A percentile compares a stretch with the other conserved stretches of the same genome.
Conservation (phyloP, 2,797 vertebrate species). For the Gila robusta region DNA sequence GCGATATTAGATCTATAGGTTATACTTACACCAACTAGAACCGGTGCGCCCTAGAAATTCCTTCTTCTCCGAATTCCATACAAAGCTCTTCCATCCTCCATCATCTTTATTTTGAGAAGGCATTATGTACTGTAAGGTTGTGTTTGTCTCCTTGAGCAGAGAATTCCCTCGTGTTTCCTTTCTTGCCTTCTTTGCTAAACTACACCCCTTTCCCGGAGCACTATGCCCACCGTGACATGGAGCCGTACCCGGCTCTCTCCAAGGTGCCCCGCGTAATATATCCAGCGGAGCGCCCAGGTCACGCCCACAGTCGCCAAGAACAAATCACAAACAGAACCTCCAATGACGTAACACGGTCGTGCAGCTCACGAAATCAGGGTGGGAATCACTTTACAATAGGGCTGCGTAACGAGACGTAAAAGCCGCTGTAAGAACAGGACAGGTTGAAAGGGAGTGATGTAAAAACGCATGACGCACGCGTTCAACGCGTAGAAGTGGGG, state of each 20-base stretch:
- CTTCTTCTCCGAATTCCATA: conserved; percentile 94
- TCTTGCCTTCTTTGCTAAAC: conserved; percentile 30
- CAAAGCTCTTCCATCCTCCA: conserved; percentile 92
- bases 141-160: conserved; percentile 15
- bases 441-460: conserved; percentile 20
- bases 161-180: conserved; percentile 18
- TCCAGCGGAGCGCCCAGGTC: conserved; percentile 60
- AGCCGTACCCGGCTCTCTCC: conserved; percentile 67
- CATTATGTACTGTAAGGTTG: conserved; percentile 73
- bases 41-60: conserved; percentile 92
- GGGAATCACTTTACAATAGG: conserved; percentile 49
- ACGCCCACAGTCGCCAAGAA: conserved; percentile 69
- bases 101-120: conserved; percentile 88
- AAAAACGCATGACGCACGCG: conserved; percentile 47
- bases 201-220: conserved; percentile 46
- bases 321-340: conserved; percentile 65
- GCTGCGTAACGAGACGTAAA: conserved; percentile 40
- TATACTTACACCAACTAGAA: conserved; percentile 92
- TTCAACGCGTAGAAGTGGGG: background rate
- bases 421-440: conserved; percentile 10
- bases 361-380: background rate
- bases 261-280: conserved; percentile 72
- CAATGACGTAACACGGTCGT: conserved; percentile 49
- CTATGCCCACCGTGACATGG: conserved; percentile 59
- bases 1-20: background rate